Evolutionary conservation across 1,140 invertebrate genomes (phyloP), one percentile per base, ranked within the genome.

Genomic region (Oryctes rhinoceros): DNA sequence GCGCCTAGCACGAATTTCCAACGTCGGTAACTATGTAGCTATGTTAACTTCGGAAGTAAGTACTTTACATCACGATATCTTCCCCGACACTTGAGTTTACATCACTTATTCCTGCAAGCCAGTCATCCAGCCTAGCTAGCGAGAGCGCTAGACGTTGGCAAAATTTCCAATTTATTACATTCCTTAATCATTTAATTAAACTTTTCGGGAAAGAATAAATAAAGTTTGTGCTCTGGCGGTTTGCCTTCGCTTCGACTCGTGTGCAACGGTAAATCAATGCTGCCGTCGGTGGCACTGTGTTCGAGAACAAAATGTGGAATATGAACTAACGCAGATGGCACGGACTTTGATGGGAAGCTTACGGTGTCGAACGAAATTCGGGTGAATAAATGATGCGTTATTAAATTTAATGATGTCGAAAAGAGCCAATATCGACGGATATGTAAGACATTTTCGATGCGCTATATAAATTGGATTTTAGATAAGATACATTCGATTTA

Each of bases 51-150:
- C 37, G 75, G 37, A 76, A 76, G 75, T 48, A 48, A 76, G 75
- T 76, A 76, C 44, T 76, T 76, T 76, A 24, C 75, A 76, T 76
- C 75, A 48, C 75, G 75, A 76, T 76, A 76, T 76, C 47, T 76
- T 67, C 65, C 20, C 65, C 65, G 65, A 59, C 53, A 59, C 53
- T 59, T 59, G 53, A 59, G 53, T 59, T 59, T 59, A 59, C 53
- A 18, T 59, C 53, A 59, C 53, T 59, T 59, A 59, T 18, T 59
- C 53, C 53, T 59, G 53, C 18, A 59, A 59, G 53, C 53, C 53
- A 59, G 18, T 18, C 53, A 59, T 59, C 53, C 18, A 59, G 53
- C 15, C 13, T 59, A 59, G 53, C 53, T 59, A 59, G 53, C 53
- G 53, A 59, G 15, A 59, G n/a, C 65, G 35, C 65, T 37, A 37